Evolutionary conservation across 2,888 invertebrate species (phyloP), one percentile per base, ranked within the genome.

Genomic region (Scaptomyza caliginosa): DNA sequence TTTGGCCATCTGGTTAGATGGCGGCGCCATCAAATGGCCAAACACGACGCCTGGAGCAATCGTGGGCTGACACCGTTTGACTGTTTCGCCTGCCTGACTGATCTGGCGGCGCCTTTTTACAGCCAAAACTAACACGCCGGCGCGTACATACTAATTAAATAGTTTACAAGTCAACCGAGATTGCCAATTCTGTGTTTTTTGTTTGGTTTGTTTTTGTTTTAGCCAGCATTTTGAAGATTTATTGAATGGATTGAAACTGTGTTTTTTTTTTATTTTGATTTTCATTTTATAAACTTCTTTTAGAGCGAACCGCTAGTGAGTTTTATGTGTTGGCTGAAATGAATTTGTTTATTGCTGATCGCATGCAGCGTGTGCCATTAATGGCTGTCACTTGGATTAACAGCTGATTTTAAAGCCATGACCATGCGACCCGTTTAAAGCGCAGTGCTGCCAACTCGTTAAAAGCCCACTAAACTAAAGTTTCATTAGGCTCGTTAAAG

Each of bases 111-210:
- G 71, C 79, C 85, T 87, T 83, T 83, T 71, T 85, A 72, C 64
- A 67, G 67, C 83, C 83, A 82, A 87, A 87, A 66, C 77, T 68
- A 82, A 86, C 86, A 71, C 80, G 74, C 57, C 75, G 58, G 57
- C 74, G 66, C 65, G 69, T 71, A 79, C 73, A 73, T 86, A 86
- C 88, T 87, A 84, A 87, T 84, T 84, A 84, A 84, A 87, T 77
- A 75, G 77, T 82, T 87, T 82, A 85, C 88, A 86, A 86, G 77
- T 81, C 85, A 76, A 63, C 69, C 70, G 66, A 67, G 70, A 83
- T 81, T 81, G 70, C 71, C 40, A 26, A 45, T 38, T 50, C 32
- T 13, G 34, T 24, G 17, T 38, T 50, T 40, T 13, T 42, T 24
- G 17, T 38, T 8, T 21, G n/a, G n/a, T n/a, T 50, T 40, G 11